These are phyloP conservation scores for Halictus quadricinctus DNA, from an alignment of 2,888 invertebrate species.

Conservation along the genomic window DNA sequence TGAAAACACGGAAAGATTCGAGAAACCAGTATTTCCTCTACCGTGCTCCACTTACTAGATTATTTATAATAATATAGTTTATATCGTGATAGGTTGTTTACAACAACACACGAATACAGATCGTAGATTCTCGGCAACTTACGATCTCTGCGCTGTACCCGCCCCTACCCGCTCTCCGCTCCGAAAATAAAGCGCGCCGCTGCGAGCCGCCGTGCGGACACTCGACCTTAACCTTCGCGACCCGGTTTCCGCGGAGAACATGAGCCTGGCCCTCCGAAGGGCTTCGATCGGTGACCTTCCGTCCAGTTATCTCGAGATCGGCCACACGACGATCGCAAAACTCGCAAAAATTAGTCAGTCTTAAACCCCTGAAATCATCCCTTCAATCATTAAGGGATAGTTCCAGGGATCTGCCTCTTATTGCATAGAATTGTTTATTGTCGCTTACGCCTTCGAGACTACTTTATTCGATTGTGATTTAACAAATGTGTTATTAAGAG, in stretches of 20 bases:
- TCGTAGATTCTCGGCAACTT: not conserved
- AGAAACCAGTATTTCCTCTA: not conserved
- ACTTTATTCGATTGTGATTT: too few relatives aligned
- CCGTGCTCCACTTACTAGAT: not conserved
- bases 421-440: too few relatives aligned
- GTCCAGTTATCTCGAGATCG: not conserved
- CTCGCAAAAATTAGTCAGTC: not conserved
- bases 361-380: too few relatives aligned
- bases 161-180: constrained; percentile 9
- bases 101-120: not conserved
- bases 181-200: constrained; percentile 52
- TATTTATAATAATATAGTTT: not conserved
- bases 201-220: constrained; percentile 14
- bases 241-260: constrained; percentile 1
- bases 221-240: constrained; percentile 50
- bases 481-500: too few relatives aligned
- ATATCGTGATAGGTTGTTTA: not conserved
- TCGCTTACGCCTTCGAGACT: too few relatives aligned
- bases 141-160: not conserved
- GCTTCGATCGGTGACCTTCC: not conserved
- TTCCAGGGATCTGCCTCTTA: too few relatives aligned
- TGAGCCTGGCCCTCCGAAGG: constrained; percentile 1
- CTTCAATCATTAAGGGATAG: too few relatives aligned
- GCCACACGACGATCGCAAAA: not conserved
- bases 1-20: too few relatives aligned